These are phyloP conservation scores for Limnephilus marmoratus DNA, from an alignment of 2,888 invertebrate genomes.

Conservation along the genomic window DNA sequence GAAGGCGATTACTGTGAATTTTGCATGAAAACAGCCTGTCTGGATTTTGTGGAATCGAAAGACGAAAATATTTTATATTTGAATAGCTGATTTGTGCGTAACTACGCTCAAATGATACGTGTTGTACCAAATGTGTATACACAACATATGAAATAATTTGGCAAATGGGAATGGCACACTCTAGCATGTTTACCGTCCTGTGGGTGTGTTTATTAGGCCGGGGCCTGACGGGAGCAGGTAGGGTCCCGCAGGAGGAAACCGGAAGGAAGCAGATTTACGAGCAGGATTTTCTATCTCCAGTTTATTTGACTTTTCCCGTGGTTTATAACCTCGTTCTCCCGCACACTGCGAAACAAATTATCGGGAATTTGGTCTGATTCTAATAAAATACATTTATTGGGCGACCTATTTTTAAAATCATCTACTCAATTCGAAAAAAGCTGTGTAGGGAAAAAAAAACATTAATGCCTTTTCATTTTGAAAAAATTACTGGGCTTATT, in stretches of 20 bases:
- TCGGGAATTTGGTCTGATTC: not conserved
- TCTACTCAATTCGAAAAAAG: no score
- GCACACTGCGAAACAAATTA: not conserved
- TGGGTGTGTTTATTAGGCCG: not conserved
- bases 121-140: not conserved
- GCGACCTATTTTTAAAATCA: no score
- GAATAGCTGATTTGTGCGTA: no score
- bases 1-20: no score
- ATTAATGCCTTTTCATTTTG: no score
- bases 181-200: not conserved
- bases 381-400: not conserved
- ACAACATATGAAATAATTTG: not conserved
- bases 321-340: not conserved
- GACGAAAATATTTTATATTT: no score
- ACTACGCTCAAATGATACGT: not conserved
- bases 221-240: not conserved
- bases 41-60: no score
- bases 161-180: not conserved
- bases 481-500: no score
- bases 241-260: not conserved
- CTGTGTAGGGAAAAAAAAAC: no score
- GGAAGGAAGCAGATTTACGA: conserved; percentile 39
- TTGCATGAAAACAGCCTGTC: no score
- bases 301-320: conserved; percentile 36
- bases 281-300: conserved; percentile 26